A percentile compares a stretch with the other conserved stretches of the same genome.
These are phyloP conservation scores for Caenorhabditis doughertyi DNA, from an alignment of 2,888 invertebrate species.

Conservation along the genomic window DNA sequence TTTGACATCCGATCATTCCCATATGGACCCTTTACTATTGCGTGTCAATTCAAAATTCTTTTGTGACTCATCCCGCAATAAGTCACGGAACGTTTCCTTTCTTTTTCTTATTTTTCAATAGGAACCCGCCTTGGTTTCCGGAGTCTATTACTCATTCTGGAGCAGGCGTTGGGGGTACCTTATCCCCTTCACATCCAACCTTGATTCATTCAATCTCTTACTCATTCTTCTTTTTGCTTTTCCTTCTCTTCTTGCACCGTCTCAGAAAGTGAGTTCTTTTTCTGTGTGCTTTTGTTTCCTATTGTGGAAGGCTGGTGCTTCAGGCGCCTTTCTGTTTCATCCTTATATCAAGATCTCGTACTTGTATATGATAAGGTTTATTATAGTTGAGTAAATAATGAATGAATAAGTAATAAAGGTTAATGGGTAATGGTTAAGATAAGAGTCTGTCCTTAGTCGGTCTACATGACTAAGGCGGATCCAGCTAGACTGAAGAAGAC, in stretches of 20 bases:
- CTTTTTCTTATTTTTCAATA: neutral
- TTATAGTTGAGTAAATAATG: too few species aligned
- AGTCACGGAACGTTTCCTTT: constrained; percentile 48
- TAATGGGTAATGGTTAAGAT: too few species aligned
- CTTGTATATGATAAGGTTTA: too few species aligned
- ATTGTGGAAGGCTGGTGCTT: too few species aligned
- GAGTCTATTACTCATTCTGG: constrained; percentile 28
- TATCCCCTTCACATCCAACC: constrained; percentile 14
- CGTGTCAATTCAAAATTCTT: constrained; percentile 21
- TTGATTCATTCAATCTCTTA: constrained; percentile 9
- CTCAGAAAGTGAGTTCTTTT: neutral
- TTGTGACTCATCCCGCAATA: constrained; percentile 31
- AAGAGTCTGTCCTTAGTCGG: too few species aligned
- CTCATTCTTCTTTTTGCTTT: constrained; percentile 22
- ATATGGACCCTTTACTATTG: constrained; percentile 17
- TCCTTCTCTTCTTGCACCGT: neutral
- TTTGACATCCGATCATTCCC: constrained; percentile 25
- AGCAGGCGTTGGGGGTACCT: constrained; percentile 42
- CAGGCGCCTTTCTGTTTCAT: too few species aligned
- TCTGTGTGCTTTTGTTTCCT: constrained; percentile 42
- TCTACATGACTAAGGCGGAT: too few species aligned
- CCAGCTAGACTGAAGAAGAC: too few species aligned
- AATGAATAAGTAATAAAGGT: too few species aligned
- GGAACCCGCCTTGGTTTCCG: constrained; percentile 27
- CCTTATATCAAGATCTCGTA: too few species aligned